Evolutionary conservation across 92 coral and sea anemone species (phyloP).

Genomic region (Zoanthus sociatus): DNA sequence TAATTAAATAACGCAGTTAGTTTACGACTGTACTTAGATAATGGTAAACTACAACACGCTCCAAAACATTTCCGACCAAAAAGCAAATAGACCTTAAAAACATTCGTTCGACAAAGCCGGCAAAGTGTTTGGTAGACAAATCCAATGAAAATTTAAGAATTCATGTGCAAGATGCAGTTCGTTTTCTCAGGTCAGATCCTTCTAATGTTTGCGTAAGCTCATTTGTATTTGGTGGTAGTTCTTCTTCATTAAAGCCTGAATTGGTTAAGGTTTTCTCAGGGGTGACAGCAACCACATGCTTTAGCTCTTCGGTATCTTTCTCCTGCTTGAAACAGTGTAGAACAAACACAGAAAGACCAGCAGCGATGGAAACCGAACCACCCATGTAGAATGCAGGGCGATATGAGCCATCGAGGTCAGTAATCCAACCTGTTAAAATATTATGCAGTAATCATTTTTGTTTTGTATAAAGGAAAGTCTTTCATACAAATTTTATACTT

Average conservation of each 20-base stretch:
- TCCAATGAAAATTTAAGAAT: background rate
- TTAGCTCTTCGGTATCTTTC: background rate
- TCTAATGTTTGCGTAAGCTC: background rate
- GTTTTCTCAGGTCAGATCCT: background rate
- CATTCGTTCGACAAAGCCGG: too few species aligned
- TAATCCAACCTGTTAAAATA: constrained; percentile 22
- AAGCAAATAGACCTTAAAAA: too few species aligned
- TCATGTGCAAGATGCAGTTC: background rate
- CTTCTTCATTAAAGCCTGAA: background rate
- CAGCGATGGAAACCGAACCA: background rate
- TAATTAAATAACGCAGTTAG: too few species aligned
- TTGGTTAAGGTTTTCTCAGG: background rate
- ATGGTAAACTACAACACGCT: too few species aligned
- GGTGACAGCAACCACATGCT: background rate
- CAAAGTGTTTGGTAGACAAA: too few species aligned
- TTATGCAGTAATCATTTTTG: background rate
- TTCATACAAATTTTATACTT: too few species aligned
- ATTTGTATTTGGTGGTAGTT: background rate
- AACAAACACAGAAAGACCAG: constrained; percentile 13
- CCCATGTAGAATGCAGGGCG: background rate
- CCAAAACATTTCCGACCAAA: too few species aligned
- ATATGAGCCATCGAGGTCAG: constrained; percentile 19
- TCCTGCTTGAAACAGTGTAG: background rate
- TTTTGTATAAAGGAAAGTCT: too few species aligned
- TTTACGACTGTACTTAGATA: too few species aligned